Base-by-base conservation (phyloP, 2,888 invertebrate species). In the Malacosoma neustria region DNA sequence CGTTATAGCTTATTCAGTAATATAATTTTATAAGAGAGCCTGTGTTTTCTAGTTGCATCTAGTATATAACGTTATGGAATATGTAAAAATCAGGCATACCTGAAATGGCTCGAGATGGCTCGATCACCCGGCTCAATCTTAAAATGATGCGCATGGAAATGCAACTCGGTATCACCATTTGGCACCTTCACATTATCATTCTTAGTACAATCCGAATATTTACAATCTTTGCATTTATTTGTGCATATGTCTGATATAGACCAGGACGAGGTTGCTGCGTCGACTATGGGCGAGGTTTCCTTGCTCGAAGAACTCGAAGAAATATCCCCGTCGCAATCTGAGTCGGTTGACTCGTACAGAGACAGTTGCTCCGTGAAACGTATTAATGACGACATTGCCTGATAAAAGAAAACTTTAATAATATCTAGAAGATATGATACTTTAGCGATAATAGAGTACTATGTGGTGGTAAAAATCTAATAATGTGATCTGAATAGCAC, bases 361-460 rank as follows among this genome's bases (percentile, higher is more conserved):
- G 90, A 91, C 11, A 94, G 70, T 58, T 94, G 93, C 56, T 94
- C 93, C 0, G 93, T 93, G 13, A 94, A 90, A 29, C 92, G 89
- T 55, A 92, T 89, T 67, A 94, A 92, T 0, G 93, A 92, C 1
- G 93, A 91, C 52, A 93, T 76, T 0, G 89, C 87, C 74, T 90
- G 77, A n/a, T n/a, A n/a, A n/a, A n/a, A n/a, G n/a, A n/a, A n/a
- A n/a, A n/a, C n/a, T n/a, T n/a, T n/a, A n/a, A n/a, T n/a, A n/a
- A n/a, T n/a, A n/a, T n/a, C n/a, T n/a, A n/a, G n/a, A n/a, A n/a
- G n/a, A n/a, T n/a, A n/a, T n/a, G n/a, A n/a, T n/a, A n/a, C n/a
- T n/a, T n/a, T n/a, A n/a, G n/a, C n/a, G n/a, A n/a, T n/a, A n/a
- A n/a, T n/a, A n/a, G n/a, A n/a, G n/a, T n/a, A n/a, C n/a, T n/a